phyloP scores from a whole-genome alignment of 1,140 invertebrate species.

The Drosophila lacteicornis region DNA sequence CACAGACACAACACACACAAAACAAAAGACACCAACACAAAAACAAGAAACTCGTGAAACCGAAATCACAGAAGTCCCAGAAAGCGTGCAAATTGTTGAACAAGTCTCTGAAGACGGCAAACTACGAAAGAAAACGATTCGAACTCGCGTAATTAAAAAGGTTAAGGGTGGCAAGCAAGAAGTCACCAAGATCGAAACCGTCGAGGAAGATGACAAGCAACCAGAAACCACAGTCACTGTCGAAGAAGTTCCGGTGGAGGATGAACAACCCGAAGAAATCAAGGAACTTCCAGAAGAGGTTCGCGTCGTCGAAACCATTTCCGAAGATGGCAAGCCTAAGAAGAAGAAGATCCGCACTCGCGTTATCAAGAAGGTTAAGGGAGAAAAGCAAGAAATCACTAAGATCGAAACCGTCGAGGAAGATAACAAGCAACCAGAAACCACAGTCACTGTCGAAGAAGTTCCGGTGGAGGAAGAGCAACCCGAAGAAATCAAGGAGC shows the following conservation, averaged over 20 bases:
- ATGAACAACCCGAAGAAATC: conserved; percentile 2
- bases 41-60: conserved; percentile 78
- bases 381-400: conserved; percentile 26
- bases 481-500: conserved; percentile 14
- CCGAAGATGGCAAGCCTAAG: conserved; percentile 20
- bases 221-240: conserved; percentile 19
- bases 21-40: conserved; percentile 84
- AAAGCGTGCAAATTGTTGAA: conserved; percentile 54
- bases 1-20: conserved; percentile 85
- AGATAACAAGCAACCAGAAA: conserved; percentile 17
- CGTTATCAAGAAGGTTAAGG: conserved; percentile 29
- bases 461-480: background rate
- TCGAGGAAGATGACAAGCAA: conserved; percentile 28
- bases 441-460: conserved; percentile 14
- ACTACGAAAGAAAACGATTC: conserved; percentile 26
- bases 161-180: conserved; percentile 25
- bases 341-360: conserved; percentile 34
- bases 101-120: conserved; percentile 35
- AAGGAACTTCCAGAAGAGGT: conserved; percentile 28
- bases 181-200: conserved; percentile 34
- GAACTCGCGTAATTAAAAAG: conserved; percentile 35
- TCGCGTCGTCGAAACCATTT: conserved; percentile 4
- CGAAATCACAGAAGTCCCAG: conserved; percentile 79
- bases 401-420: conserved; percentile 37
- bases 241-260: conserved; percentile 3